These are phyloP conservation scores for Bostrychus sinensis DNA, from an alignment of 2,113 vertebrate species.

Conservation along the genomic window DNA sequence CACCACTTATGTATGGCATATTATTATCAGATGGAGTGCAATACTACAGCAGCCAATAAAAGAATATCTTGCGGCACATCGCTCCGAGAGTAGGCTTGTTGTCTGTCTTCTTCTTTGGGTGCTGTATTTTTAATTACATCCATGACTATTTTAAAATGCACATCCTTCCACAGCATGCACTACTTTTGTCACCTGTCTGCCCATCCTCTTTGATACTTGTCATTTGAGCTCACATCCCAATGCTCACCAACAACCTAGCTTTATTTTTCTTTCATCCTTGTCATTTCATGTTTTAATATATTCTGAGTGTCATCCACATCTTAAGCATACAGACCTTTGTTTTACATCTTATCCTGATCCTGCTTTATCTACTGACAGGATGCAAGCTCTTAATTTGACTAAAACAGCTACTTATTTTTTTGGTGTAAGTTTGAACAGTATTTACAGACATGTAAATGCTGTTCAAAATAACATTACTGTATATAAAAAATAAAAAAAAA, in stretches of 20 bases:
- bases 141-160: conserved; percentile 64
- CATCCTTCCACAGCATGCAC: conserved; percentile 5
- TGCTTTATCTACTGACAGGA: too few relatives aligned
- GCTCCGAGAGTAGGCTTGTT: conserved; percentile 9
- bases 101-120: conserved; percentile 15
- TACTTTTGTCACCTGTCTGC: conserved; percentile 52
- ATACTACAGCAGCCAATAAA: conserved; percentile 53
- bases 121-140: conserved; percentile 64
- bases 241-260: conserved; percentile 8
- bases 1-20: conserved; percentile 51
- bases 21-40: conserved; percentile 52
- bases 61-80: conserved; percentile 32
- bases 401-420: conserved; percentile 12
- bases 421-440: conserved; percentile 16
- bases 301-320: conserved; percentile 25
- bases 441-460: conserved; percentile 27
- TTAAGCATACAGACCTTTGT: too few relatives aligned
- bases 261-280: conserved; percentile 22
- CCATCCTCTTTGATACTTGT: conserved; percentile 53
- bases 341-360: too few relatives aligned
- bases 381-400: too few relatives aligned
- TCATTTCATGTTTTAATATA: neutral
- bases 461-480: too few relatives aligned
- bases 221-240: conserved; percentile 24
- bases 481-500: too few relatives aligned